Conservation (phyloP, 2,113 vertebrate species). For the Epinephelus fuscoguttatus region DNA sequence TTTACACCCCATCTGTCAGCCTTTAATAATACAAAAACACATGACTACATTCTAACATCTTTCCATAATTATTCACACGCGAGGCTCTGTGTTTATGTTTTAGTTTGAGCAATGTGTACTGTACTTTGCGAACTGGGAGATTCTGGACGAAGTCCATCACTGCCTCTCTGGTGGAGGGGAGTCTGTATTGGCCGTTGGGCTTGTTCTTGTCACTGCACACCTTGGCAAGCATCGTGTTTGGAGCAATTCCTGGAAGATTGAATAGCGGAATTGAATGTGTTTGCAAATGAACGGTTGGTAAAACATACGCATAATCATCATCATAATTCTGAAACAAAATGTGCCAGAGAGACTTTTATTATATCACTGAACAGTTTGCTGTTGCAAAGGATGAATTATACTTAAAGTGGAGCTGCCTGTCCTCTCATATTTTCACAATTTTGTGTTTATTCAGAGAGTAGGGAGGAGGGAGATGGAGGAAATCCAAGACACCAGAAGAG, state of each 20-base stretch:
- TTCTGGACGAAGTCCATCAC: slow-evolving; percentile 93
- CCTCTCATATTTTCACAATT: background rate
- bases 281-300: slow-evolving; percentile 7
- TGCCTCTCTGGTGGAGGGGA: slow-evolving; percentile 85
- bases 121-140: slow-evolving; percentile 96
- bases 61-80: slow-evolving; percentile 4
- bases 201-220: slow-evolving; percentile 98
- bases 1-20: background rate
- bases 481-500: no score
- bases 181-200: slow-evolving; percentile 94
- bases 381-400: background rate
- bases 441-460: background rate
- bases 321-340: slow-evolving; percentile 25
- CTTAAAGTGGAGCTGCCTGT: background rate
- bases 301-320: slow-evolving; percentile 11
- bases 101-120: slow-evolving; percentile 23
- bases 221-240: slow-evolving; percentile 96
- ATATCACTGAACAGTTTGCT: background rate
- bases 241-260: slow-evolving; percentile 91
- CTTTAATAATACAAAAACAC: slow-evolving; percentile 8
- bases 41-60: background rate
- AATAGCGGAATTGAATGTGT: slow-evolving; percentile 2
- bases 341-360: background rate
- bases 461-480: background rate
- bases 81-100: slow-evolving; percentile 23